Evolutionary conservation across 1,140 invertebrate genomes (phyloP).

Genomic region (Drosophila ficusphila): DNA sequence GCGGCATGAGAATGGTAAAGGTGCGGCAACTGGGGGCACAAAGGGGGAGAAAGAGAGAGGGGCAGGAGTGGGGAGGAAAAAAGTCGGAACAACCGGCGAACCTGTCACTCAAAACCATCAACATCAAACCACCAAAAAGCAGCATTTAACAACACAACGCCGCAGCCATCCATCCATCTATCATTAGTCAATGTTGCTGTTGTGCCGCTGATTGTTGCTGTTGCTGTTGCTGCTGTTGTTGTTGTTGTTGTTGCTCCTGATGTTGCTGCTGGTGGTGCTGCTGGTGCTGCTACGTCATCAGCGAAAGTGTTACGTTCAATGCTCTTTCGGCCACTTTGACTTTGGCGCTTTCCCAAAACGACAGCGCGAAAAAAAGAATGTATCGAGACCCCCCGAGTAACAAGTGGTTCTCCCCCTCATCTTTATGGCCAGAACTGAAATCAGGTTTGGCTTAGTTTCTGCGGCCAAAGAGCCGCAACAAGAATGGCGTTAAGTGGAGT

Average conservation of each 20-base stretch:
- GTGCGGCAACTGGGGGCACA: not conserved
- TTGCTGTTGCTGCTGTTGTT: slow-evolving; percentile 3
- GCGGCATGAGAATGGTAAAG: slow-evolving; percentile 2
- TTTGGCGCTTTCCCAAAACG: slow-evolving; percentile 75
- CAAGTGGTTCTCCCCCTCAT: slow-evolving; percentile 64
- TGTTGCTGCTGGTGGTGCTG: slow-evolving; percentile 2
- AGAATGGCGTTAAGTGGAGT: slow-evolving; percentile 2
- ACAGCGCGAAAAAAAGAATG: slow-evolving; percentile 25
- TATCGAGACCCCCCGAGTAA: slow-evolving; percentile 51
- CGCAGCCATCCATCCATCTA: slow-evolving; percentile 43
- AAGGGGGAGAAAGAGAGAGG: no score
- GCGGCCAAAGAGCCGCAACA: slow-evolving; percentile 14
- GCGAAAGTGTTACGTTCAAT: slow-evolving; percentile 82
- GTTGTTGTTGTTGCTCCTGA: slow-evolving; percentile 7
- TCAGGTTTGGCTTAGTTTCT: slow-evolving; percentile 31
- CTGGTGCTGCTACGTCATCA: slow-evolving; percentile 38
- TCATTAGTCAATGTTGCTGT: slow-evolving; percentile 72
- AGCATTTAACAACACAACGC: slow-evolving; percentile 35
- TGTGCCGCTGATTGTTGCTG: slow-evolving; percentile 11
- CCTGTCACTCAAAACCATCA: slow-evolving; percentile 74
- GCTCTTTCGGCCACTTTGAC: slow-evolving; percentile 61
- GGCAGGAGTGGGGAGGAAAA: no score
- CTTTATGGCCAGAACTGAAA: slow-evolving; percentile 18
- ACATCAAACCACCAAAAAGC: slow-evolving; percentile 59
- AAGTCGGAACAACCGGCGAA: slow-evolving; percentile 57